A percentile compares a stretch with the other conserved stretches of the same genome.
These are phyloP conservation scores for Xestia xanthographa DNA, from an alignment of 2,888 invertebrate species.

Conservation along the genomic window DNA sequence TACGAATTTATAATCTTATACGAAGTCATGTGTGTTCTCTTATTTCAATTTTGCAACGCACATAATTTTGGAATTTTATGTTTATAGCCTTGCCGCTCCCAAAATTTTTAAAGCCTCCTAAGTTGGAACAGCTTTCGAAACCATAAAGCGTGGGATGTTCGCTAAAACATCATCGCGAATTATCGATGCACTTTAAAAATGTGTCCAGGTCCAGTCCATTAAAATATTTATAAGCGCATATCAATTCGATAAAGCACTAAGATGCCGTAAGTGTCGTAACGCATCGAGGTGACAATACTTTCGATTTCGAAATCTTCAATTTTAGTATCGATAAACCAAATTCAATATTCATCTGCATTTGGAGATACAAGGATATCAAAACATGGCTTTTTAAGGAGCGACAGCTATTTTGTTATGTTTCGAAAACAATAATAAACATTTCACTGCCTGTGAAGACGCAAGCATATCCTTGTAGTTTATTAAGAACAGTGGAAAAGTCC, in stretches of 20 bases:
- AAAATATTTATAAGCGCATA: constrained; percentile 35
- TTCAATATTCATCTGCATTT: constrained; percentile 57
- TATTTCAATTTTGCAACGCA: constrained; percentile 33
- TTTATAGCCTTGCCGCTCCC: constrained; percentile 30
- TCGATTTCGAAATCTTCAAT: constrained; percentile 58
- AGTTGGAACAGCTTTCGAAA: constrained; percentile 56
- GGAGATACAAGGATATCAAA: constrained; percentile 59
- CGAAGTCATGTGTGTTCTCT: constrained; percentile 39
- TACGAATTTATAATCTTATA: constrained; percentile 18
- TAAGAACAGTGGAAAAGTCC: background rate
- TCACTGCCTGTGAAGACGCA: constrained; percentile 18
- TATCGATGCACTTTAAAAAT: constrained; percentile 28
- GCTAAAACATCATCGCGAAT: constrained; percentile 40
- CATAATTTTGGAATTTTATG: constrained; percentile 31
- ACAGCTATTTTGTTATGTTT: constrained; percentile 44
- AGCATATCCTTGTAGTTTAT: constrained; percentile 22
- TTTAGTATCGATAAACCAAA: constrained; percentile 47
- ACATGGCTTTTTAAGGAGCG: constrained; percentile 39
- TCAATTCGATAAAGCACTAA: constrained; percentile 40
- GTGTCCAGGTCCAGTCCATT: constrained; percentile 14
- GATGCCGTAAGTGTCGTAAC: constrained; percentile 36
- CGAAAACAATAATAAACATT: constrained; percentile 44
- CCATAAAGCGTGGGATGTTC: constrained; percentile 52
- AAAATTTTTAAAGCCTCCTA: constrained; percentile 37
- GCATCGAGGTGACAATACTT: constrained; percentile 49